A percentile compares a stretch with the other conserved stretches of the same genome.
These are phyloP conservation scores for Tamandua tetradactyla DNA, from an alignment of 2,797 vertebrate species.

Conservation along the genomic window DNA sequence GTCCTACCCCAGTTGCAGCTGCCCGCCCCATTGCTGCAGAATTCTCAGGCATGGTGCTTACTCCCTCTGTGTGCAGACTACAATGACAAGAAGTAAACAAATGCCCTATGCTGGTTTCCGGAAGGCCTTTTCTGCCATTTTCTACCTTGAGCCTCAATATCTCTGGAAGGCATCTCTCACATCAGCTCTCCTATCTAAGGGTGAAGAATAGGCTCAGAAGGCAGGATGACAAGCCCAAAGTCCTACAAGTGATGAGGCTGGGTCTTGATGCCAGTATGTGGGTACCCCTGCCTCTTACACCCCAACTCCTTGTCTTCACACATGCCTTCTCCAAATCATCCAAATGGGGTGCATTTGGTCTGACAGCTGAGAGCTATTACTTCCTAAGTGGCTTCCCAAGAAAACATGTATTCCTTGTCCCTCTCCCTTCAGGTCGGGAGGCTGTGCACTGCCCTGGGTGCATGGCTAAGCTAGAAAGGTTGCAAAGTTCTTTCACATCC, in stretches of 20 bases:
- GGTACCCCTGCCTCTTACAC: too few relatives aligned
- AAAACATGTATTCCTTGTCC: not conserved
- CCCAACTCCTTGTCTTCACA: not conserved
- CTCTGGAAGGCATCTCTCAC: not conserved
- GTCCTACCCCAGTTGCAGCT: too few relatives aligned
- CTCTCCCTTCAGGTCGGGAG: not conserved
- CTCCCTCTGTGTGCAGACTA: not conserved
- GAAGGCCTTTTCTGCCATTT: not conserved
- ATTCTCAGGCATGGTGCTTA: not conserved
- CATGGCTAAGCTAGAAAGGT: not conserved
- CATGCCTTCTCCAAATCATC: not conserved
- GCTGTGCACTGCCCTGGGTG: not conserved
- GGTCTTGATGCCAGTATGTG: too few relatives aligned
- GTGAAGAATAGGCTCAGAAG: not conserved
- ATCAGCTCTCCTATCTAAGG: not conserved
- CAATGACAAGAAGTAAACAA: not conserved
- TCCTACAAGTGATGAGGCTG: not conserved
- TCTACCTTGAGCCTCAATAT: not conserved
- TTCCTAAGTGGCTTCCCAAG: not conserved
- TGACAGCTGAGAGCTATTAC: not conserved
- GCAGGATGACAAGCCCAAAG: not conserved
- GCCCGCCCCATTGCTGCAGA: not conserved
- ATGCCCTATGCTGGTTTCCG: not conserved
- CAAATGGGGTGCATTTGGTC: too few relatives aligned
- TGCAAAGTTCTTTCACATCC: not conserved